Conservation (phyloP, 2,888 invertebrate genomes). For the Drosophila borborema region DNA sequence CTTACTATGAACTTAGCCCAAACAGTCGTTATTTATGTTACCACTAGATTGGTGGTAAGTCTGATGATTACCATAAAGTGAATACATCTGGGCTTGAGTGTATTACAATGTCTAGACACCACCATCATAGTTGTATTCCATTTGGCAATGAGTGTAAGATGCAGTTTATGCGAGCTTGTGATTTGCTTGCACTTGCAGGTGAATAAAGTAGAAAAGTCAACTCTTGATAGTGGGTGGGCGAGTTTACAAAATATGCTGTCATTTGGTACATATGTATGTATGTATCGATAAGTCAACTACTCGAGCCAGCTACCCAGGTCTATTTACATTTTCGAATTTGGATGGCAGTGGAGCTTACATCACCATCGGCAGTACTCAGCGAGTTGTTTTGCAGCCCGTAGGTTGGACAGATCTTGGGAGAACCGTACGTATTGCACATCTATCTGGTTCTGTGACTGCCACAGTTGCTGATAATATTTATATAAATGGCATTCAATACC, state of each 20-base stretch:
- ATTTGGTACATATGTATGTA: constrained; percentile 18
- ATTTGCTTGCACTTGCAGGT: constrained; percentile 35
- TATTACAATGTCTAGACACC: constrained; percentile 1
- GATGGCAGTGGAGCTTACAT: constrained; percentile 63
- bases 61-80: background rate
- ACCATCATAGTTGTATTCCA: constrained; percentile 1
- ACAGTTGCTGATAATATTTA: constrained; percentile 57
- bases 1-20: background rate
- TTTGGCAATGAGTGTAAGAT: constrained; percentile 10
- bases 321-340: constrained; percentile 54
- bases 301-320: constrained; percentile 18
- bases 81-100: background rate
- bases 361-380: constrained; percentile 22
- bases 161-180: constrained; percentile 12
- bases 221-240: constrained; percentile 65
- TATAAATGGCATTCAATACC: constrained; percentile 64
- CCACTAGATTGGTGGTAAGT: background rate
- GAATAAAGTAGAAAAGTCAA: constrained; percentile 34
- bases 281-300: constrained; percentile 13
- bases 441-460: constrained; percentile 42
- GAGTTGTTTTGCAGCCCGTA: constrained; percentile 34
- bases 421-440: constrained; percentile 62
- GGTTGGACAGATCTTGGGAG: constrained; percentile 50
- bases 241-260: constrained; percentile 57
- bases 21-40: background rate